Evolutionary conservation across 2,888 invertebrate genomes (phyloP).

Genomic region (Tortrix viridana): DNA sequence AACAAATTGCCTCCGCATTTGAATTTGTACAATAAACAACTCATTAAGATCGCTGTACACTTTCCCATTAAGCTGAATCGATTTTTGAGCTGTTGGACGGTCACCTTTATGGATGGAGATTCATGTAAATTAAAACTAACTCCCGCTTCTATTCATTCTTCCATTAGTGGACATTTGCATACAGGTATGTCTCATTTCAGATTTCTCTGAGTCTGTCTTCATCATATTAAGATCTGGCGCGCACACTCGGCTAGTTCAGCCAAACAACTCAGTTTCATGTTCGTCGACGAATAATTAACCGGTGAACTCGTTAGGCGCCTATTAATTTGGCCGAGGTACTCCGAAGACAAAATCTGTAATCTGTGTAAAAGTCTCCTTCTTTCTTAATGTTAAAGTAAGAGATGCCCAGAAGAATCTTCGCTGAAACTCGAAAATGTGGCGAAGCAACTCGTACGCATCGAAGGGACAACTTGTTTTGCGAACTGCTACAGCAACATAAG

Average conservation of each 20-base stretch:
- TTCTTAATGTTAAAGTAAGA: too few relatives aligned
- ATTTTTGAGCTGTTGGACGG: constrained; percentile 17
- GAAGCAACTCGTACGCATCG: too few relatives aligned
- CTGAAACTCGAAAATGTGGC: too few relatives aligned
- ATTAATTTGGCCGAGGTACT: too few relatives aligned
- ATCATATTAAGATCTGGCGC: constrained; percentile 47
- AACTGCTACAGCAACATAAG: too few relatives aligned
- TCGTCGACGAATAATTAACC: too few relatives aligned
- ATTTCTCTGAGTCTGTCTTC: constrained; percentile 59
- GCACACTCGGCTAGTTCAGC: neutral
- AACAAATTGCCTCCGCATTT: constrained; percentile 28
- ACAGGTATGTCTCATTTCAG: constrained; percentile 61
- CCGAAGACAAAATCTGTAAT: too few relatives aligned
- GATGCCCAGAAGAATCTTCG: too few relatives aligned
- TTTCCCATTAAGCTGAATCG: constrained; percentile 34
- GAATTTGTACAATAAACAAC: constrained; percentile 35
- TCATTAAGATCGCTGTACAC: constrained; percentile 33
- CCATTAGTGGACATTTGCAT: constrained; percentile 68
- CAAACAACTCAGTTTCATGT: too few relatives aligned
- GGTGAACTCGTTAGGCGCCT: too few relatives aligned
- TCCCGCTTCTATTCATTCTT: constrained; percentile 54
- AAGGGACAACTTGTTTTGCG: too few relatives aligned
- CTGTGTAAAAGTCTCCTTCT: too few relatives aligned
- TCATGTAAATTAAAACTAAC: constrained; percentile 59
- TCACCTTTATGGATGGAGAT: constrained; percentile 59